These are phyloP conservation scores for Pilophorus perplexus DNA, from an alignment of 2,888 invertebrate species.

Conservation along the genomic window DNA sequence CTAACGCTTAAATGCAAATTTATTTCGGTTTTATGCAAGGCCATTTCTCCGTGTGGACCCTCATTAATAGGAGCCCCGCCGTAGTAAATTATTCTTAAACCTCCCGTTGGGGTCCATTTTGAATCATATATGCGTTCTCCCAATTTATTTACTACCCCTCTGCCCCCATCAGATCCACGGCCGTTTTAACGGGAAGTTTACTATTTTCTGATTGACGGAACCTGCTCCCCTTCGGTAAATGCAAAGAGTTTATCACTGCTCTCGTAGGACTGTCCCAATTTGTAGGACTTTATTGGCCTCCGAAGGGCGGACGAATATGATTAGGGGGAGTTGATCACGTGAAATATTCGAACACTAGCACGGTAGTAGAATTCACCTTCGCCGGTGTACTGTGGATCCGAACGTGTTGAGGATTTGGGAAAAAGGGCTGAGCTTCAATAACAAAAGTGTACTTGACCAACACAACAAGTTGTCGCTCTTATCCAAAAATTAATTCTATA, in stretches of 20 bases:
- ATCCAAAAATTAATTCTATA: too few relatives aligned
- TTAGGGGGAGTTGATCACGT: too few relatives aligned
- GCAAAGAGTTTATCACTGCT: constrained; percentile 17
- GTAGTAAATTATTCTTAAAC: constrained; percentile 43
- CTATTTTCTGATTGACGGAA: constrained; percentile 39
- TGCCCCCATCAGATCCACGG: constrained; percentile 9
- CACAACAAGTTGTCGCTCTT: too few relatives aligned
- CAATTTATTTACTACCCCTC: constrained; percentile 39
- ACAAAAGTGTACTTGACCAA: too few relatives aligned
- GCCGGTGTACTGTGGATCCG: too few relatives aligned
- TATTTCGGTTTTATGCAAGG: constrained; percentile 43
- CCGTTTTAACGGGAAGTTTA: constrained; percentile 31
- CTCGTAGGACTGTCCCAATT: constrained; percentile 25
- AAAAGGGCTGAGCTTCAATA: too few relatives aligned
- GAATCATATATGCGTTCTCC: constrained; percentile 41
- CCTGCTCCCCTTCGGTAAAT: not conserved
- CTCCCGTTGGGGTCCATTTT: constrained; percentile 40
- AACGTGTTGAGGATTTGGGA: too few relatives aligned
- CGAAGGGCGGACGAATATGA: too few relatives aligned
- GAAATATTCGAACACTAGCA: too few relatives aligned
- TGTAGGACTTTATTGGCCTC: too few relatives aligned
- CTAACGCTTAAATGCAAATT: constrained; percentile 41
- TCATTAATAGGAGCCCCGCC: constrained; percentile 36
- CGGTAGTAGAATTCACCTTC: too few relatives aligned
- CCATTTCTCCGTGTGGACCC: constrained; percentile 32